These are phyloP conservation scores for Acanthococcus lagerstroemiae DNA, from an alignment of 2,888 invertebrate genomes.

Conservation along the genomic window DNA sequence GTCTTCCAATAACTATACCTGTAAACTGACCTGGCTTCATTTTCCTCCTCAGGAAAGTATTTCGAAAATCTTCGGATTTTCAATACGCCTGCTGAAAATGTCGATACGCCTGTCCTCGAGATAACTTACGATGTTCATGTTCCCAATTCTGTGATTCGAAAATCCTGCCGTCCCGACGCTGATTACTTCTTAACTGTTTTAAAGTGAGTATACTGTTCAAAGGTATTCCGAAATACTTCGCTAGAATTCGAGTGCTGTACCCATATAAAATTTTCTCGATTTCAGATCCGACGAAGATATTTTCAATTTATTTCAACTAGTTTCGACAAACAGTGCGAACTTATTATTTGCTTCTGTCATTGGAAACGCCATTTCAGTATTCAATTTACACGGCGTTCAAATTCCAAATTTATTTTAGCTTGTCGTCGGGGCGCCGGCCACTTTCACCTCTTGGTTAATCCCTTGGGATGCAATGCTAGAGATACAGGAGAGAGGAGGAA, in stretches of 20 bases:
- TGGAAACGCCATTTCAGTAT: not conserved
- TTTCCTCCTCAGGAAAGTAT: not conserved
- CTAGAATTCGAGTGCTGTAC: not conserved
- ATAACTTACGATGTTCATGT: not conserved
- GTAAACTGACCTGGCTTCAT: too few species aligned
- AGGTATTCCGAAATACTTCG: not conserved
- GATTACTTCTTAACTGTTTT: not conserved
- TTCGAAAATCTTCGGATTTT: not conserved
- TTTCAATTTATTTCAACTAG: not conserved
- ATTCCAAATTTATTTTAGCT: not conserved
- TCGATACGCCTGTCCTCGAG: not conserved
- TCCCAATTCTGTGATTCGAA: not conserved
- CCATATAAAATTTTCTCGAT: not conserved
- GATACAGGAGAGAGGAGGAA: too few species aligned
- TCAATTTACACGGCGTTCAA: constrained; percentile 3
- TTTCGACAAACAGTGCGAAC: not conserved
- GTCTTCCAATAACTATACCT: not conserved
- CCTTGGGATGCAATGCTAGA: too few species aligned
- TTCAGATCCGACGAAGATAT: not conserved
- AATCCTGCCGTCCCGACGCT: not conserved
- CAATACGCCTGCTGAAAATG: not conserved
- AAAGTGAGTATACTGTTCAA: not conserved
- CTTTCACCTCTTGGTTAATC: too few species aligned
- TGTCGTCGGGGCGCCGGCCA: too few species aligned
- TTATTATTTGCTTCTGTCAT: not conserved